Evolutionary conservation across 2,113 vertebrate genomes (phyloP), one percentile per base, ranked within the genome.

Genomic region (Etheostoma cragini): DNA sequence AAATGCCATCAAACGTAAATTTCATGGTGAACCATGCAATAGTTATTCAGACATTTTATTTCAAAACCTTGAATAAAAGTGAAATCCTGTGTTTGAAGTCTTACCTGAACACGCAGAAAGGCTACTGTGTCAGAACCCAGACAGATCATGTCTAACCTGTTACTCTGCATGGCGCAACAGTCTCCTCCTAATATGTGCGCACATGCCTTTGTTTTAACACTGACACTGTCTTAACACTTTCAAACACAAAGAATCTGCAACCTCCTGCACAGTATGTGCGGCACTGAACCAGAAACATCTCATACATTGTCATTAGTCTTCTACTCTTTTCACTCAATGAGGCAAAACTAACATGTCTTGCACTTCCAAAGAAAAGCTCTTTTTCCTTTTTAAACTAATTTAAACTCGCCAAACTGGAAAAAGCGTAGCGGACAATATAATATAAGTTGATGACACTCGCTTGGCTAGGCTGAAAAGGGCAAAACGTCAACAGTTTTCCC

Each of bases 121-220:
- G 8, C 4, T 17, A 26, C 24, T 30, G 3, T 52, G 22, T 62
- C 24, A 49, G 46, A 21, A 60, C 35, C 8, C 3, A 10, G 1
- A 45, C 49, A 76, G 50, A 86, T 72, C 68, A 54, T 19, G 88
- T 70, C 54, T 45, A 65, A 81, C 79, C 0, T 64, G 88, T 87
- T 84, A 13, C 10, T 62, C 65, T 35, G 65, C 82, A 69, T 78
- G 14, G 1, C 11, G 24, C 8, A 56, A 45, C 63, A 74, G 42
- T 76, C 3, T 50, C 22, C 4, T 22, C n/a, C 35, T 38, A 38
- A 4, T 26, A 24, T 5, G 1, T 45, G 4, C 57, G 19, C 3
- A 46, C 58, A 70, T 12, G 16, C 3, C 38, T 46, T 52, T 24
- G 10, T 24, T 15, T 60, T 2, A 61, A 46, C 2, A 4, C 4